Evolutionary conservation across 2,888 invertebrate genomes (phyloP).

Genomic region (Trisateles emortualis): DNA sequence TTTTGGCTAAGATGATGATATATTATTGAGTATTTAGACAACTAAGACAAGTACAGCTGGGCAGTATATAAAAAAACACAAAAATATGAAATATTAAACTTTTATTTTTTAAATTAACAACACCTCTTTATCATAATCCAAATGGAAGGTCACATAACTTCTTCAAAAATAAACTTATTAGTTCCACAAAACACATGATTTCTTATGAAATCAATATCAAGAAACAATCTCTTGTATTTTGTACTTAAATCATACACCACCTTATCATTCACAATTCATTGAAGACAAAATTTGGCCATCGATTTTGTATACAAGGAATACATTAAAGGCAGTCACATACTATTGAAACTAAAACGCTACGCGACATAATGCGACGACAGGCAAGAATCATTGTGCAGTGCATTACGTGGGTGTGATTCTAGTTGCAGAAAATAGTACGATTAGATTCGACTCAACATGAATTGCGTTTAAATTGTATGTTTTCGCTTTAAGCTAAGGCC

Average conservation of each 20-base stretch:
- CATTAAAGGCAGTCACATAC: neutral
- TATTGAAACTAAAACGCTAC: too few species aligned
- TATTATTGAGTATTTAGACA: too few species aligned
- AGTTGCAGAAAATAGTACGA: too few species aligned
- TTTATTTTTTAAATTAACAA: slow-evolving; percentile 31
- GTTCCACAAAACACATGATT: slow-evolving; percentile 7
- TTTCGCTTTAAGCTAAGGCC: too few species aligned
- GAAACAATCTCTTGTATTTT: neutral
- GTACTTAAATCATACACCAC: slow-evolving; percentile 14
- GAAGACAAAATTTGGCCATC: slow-evolving; percentile 17
- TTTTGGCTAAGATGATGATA: too few species aligned
- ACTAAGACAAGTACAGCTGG: too few species aligned
- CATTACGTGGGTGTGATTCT: too few species aligned
- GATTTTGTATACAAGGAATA: neutral
- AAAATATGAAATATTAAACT: slow-evolving; percentile 15
- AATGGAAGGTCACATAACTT: slow-evolving; percentile 14
- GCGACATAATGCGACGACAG: neutral
- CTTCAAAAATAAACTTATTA: slow-evolving; percentile 1
- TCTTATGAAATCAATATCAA: slow-evolving; percentile 5
- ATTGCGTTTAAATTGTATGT: too few species aligned
- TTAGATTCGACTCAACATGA: too few species aligned
- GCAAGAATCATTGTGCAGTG: too few species aligned
- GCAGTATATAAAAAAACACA: slow-evolving; percentile 3
- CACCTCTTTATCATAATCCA: slow-evolving; percentile 10
- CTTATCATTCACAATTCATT: neutral